Evolutionary conservation across 2,113 vertebrate species (phyloP).

Genomic region (Hyla sarda): DNA sequence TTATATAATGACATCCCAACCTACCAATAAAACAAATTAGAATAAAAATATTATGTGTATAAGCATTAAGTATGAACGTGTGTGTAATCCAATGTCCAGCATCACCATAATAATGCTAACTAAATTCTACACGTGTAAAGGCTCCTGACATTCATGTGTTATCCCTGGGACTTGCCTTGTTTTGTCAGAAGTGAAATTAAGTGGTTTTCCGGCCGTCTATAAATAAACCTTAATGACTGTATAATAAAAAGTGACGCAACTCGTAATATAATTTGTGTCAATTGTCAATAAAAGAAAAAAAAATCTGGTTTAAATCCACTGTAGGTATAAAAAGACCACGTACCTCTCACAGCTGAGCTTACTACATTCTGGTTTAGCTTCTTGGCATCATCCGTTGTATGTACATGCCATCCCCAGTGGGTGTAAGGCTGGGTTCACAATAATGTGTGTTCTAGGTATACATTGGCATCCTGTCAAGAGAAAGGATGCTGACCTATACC

Average conservation of each 20-base stretch:
- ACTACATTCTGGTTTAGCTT: no score
- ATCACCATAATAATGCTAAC: not conserved
- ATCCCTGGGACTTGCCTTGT: not conserved
- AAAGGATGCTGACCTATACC: no score
- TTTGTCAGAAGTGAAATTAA: not conserved
- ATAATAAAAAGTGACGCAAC: not conserved
- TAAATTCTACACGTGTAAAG: not conserved
- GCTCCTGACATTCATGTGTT: not conserved
- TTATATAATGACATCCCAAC: not conserved
- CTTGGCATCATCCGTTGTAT: no score
- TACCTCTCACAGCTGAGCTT: no score
- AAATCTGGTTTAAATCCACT: no score
- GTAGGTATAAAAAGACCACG: no score
- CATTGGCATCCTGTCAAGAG: no score
- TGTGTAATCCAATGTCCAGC: not conserved
- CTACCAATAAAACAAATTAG: not conserved
- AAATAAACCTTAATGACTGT: not conserved
- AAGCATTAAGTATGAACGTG: not conserved
- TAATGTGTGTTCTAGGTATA: no score
- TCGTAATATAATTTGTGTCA: not conserved
- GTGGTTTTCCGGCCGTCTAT: not conserved
- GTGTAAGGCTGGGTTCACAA: no score
- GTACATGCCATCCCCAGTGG: no score
- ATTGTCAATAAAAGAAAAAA: no score
- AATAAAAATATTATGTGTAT: not conserved